Conservation (phyloP, 2,797 vertebrate genomes). For the Muscicapa striata region DNA sequence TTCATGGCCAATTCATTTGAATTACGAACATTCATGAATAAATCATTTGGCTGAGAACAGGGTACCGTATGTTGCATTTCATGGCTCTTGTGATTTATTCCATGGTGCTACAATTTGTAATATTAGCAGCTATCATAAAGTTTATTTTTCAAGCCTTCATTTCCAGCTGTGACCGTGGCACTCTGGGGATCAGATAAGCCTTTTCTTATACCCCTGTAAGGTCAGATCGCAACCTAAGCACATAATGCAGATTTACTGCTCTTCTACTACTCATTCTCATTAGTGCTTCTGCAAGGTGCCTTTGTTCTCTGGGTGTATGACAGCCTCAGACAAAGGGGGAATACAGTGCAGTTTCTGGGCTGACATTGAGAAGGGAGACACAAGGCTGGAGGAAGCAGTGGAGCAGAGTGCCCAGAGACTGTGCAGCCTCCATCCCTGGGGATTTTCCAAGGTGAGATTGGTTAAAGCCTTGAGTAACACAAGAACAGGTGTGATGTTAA, state of each 20-base stretch:
- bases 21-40: constrained; percentile 71
- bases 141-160: constrained; percentile 67
- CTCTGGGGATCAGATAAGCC: constrained; percentile 34
- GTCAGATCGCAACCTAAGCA: constrained; percentile 4
- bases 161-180: constrained; percentile 63
- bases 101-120: constrained; percentile 65
- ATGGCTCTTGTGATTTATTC: constrained; percentile 65
- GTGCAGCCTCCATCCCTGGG: neutral
- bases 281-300: constrained; percentile 13
- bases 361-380: neutral
- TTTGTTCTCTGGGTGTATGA: constrained; percentile 11
- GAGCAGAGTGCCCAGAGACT: neutral
- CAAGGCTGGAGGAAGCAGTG: neutral
- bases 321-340: neutral
- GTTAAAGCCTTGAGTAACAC: neutral
- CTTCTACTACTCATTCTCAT: neutral
- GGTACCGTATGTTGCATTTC: constrained; percentile 65
- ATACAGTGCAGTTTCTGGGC: neutral
- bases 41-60: constrained; percentile 69
- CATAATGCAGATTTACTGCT: constrained; percentile 41
- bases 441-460: neutral
- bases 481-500: neutral
- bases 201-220: constrained; percentile 32
- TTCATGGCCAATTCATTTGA: constrained; percentile 68
- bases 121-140: constrained; percentile 71